These are phyloP conservation scores for Stenoptilia bipunctidactyla DNA, from an alignment of 2,888 invertebrate genomes.

Conservation along the genomic window DNA sequence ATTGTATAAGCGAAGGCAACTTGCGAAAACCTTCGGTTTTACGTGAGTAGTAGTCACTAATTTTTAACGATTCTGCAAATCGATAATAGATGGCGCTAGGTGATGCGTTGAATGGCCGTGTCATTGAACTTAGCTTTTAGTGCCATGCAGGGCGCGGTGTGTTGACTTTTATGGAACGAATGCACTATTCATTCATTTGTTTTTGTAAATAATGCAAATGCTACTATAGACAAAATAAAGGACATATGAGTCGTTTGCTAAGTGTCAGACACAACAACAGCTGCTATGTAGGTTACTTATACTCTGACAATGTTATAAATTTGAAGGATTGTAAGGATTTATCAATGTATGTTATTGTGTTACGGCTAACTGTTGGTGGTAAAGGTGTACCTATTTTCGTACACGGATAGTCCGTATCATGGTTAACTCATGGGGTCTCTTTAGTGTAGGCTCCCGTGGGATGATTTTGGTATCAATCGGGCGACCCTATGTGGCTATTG, in stretches of 20 bases:
- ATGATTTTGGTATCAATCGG: too few species aligned
- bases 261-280: too few species aligned
- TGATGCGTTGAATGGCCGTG: constrained; percentile 30
- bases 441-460: too few species aligned
- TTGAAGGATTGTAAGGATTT: too few species aligned
- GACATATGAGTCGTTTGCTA: neutral
- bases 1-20: constrained; percentile 22
- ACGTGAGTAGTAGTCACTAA: constrained; percentile 33
- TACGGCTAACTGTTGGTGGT: too few species aligned
- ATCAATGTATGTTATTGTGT: too few species aligned
- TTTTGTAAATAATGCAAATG: neutral
- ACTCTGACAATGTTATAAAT: too few species aligned
- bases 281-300: too few species aligned
- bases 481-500: too few species aligned
- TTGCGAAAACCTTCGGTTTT: constrained; percentile 29
- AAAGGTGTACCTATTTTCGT: too few species aligned
- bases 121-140: constrained; percentile 47
- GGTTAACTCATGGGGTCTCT: too few species aligned
- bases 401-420: too few species aligned
- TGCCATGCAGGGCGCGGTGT: constrained; percentile 21
- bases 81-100: constrained; percentile 55
- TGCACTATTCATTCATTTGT: neutral
- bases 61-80: constrained; percentile 24
- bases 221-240: neutral
- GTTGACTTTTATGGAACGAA: constrained; percentile 26